Conservation (phyloP, 1,140 invertebrate genomes). For the Drosophila navojoa region DNA sequence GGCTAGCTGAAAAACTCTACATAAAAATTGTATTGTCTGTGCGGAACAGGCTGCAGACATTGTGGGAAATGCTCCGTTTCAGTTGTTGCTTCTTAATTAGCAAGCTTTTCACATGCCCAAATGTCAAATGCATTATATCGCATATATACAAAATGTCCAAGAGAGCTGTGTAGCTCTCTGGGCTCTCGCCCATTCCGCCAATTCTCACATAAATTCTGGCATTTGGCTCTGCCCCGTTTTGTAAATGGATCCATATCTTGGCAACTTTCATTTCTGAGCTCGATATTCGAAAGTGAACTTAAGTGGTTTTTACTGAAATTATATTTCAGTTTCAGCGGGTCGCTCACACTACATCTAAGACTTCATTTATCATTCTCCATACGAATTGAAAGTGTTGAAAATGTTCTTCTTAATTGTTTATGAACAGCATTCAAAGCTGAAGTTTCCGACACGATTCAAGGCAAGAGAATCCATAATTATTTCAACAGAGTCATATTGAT, state of each 20-base stretch:
- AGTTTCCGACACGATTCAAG: not conserved
- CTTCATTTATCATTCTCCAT: not conserved
- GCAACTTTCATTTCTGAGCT: conserved; percentile 49
- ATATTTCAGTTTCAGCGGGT: conserved; percentile 23
- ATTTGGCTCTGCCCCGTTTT: not conserved
- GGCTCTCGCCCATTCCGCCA: conserved; percentile 7
- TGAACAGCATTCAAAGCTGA: not conserved
- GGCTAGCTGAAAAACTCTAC: not conserved
- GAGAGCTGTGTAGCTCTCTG: no score
- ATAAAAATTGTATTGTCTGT: conserved; percentile 32
- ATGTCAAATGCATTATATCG: conserved; percentile 31
- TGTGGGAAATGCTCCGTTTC: conserved; percentile 30
- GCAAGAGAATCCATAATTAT: not conserved
- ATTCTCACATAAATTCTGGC: conserved; percentile 7
- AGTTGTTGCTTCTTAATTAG: conserved; percentile 41
- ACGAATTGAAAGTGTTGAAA: not conserved
- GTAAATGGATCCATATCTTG: conserved; percentile 22
- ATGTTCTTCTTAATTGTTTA: conserved; percentile 1
- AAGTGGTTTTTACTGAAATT: conserved; percentile 36
- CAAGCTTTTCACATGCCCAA: conserved; percentile 34
- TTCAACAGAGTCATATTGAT: no score
- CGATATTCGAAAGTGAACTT: conserved; percentile 57
- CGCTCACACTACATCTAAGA: not conserved
- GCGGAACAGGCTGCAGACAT: conserved; percentile 20
- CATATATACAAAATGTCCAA: not conserved